These are phyloP conservation scores for Epinephelus awoara DNA, from an alignment of 2,797 vertebrate species.

Conservation along the genomic window DNA sequence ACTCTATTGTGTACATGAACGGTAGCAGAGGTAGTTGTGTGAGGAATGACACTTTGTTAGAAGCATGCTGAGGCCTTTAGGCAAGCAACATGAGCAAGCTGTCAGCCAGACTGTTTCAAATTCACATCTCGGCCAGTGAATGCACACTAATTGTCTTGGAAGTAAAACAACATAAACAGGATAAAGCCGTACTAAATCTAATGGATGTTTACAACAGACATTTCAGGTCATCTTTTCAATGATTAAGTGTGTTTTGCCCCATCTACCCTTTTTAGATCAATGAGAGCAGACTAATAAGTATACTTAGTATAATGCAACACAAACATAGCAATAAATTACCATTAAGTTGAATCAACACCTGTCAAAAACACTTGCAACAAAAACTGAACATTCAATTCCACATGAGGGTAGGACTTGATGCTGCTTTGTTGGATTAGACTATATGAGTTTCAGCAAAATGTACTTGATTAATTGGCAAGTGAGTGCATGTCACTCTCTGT, in stretches of 20 bases:
- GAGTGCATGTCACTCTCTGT: neutral
- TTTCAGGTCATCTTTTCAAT: neutral
- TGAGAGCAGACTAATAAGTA: neutral
- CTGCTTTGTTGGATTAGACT: too few relatives aligned
- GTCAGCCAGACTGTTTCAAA: neutral
- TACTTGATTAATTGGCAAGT: neutral
- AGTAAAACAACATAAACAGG: neutral
- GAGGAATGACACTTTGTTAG: neutral
- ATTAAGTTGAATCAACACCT: too few relatives aligned
- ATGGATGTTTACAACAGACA: neutral
- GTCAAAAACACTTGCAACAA: too few relatives aligned
- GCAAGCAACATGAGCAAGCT: neutral
- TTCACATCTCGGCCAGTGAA: neutral
- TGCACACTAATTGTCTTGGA: neutral
- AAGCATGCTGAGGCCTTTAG: constrained; percentile 3
- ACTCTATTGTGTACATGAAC: neutral
- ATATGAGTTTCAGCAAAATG: neutral
- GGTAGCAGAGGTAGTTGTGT: neutral
- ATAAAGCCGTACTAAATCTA: neutral
- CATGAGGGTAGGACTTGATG: too few relatives aligned
- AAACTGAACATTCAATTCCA: too few relatives aligned
- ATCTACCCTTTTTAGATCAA: neutral
- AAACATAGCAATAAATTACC: too few relatives aligned
- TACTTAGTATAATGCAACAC: too few relatives aligned
- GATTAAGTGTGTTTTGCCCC: neutral